These are phyloP conservation scores for Aleadryas rufinucha DNA, from an alignment of 2,113 vertebrate species.

Conservation along the genomic window DNA sequence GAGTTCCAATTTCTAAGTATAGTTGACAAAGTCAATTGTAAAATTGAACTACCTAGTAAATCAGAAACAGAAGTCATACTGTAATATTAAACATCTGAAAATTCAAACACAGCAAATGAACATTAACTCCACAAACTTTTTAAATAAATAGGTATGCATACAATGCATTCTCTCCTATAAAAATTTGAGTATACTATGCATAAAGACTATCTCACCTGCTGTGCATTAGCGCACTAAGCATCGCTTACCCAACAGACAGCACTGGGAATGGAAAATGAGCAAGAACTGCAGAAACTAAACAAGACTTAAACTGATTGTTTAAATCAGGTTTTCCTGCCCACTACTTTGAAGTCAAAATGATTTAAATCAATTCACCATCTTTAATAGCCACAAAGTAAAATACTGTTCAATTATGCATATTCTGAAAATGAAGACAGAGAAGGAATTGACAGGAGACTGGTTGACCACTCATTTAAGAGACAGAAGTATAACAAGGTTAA, in stretches of 20 bases:
- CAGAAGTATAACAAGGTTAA: conserved; percentile 42
- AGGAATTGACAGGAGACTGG: conserved; percentile 22
- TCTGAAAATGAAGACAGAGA: conserved; percentile 4
- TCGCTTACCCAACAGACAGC: background rate
- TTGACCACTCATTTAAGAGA: background rate
- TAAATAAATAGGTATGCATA: background rate
- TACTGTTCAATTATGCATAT: conserved; percentile 34
- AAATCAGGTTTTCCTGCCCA: background rate
- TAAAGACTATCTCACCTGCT: background rate
- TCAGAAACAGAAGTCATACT: background rate
- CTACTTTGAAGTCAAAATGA: background rate
- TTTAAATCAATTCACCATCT: conserved; percentile 8
- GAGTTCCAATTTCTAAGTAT: background rate
- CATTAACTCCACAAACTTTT: background rate
- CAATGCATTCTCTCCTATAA: background rate
- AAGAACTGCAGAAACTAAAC: background rate
- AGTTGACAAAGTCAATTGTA: background rate
- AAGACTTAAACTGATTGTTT: background rate
- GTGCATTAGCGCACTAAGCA: rapidly evolving
- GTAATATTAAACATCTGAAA: background rate
- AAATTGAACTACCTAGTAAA: background rate
- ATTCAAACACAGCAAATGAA: background rate
- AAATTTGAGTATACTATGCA: background rate
- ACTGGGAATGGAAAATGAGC: background rate
- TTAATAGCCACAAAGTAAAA: background rate